Conservation (phyloP, 92 coral and sea anemone species). For the Pocillopora meandrina region DNA sequence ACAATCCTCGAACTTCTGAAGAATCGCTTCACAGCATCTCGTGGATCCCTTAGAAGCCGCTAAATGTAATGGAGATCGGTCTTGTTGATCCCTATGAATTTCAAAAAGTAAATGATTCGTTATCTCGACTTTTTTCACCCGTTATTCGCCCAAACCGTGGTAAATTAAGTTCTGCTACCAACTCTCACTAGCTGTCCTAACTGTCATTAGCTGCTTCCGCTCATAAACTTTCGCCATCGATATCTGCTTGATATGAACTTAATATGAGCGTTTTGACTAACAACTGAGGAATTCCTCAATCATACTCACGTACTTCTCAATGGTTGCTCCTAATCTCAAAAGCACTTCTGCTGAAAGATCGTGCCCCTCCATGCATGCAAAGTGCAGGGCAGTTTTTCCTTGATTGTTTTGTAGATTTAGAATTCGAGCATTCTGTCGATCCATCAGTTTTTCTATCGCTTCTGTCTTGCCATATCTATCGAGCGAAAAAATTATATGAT, state of each 20-base stretch:
- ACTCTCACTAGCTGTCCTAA: no score
- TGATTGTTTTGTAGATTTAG: slow-evolving; percentile 73
- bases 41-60: slow-evolving; percentile 63
- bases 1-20: slow-evolving; percentile 58
- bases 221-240: background rate
- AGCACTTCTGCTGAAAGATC: slow-evolving; percentile 69
- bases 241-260: background rate
- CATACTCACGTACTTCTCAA: slow-evolving; percentile 58
- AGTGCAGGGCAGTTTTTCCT: slow-evolving; percentile 78
- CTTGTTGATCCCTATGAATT: slow-evolving; percentile 55
- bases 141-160: no score
- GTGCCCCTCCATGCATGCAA: slow-evolving; percentile 80
- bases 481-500: no score
- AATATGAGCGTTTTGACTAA: background rate
- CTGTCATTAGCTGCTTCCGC: no score
- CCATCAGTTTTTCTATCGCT: slow-evolving; percentile 66
- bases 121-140: no score
- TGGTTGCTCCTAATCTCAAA: slow-evolving; percentile 69
- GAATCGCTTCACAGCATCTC: slow-evolving; percentile 48
- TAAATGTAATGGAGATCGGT: slow-evolving; percentile 72
- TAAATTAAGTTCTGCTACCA: no score
- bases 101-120: background rate
- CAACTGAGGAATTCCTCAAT: no score
- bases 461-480: slow-evolving; percentile 76
- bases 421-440: slow-evolving; percentile 71